Percentiles rank a stretch among this genome's conserved stretches.
Conservation (phyloP, 2,888 invertebrate species). For the Caenorhabditis sp. region DNA sequence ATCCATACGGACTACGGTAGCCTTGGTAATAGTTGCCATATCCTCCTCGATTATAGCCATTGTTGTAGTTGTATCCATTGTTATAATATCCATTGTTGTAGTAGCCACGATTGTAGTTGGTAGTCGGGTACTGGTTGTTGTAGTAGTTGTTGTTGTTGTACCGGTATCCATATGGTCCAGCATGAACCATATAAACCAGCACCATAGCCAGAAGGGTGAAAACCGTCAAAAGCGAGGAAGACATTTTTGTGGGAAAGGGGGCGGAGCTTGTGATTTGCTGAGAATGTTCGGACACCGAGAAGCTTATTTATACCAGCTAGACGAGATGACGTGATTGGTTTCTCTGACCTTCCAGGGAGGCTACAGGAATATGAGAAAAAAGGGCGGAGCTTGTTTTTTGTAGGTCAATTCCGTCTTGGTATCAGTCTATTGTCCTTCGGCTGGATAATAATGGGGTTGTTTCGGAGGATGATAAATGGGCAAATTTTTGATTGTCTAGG, state of each 20-base stretch:
- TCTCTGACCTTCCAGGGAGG: too few species aligned
- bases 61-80: constrained; percentile 14
- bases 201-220: background rate
- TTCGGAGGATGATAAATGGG: background rate
- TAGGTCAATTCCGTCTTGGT: background rate
- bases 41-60: background rate
- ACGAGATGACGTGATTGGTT: too few species aligned
- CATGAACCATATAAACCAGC: background rate
- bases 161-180: constrained; percentile 30
- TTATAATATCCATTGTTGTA: background rate
- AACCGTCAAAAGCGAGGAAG: background rate
- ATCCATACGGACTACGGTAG: background rate
- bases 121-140: background rate
- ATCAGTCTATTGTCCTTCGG: background rate
- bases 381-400: too few species aligned
- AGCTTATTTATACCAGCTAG: constrained; percentile 29
- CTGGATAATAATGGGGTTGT: background rate
- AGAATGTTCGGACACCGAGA: background rate
- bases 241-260: background rate
- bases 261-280: constrained; percentile 1
- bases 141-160: constrained; percentile 21
- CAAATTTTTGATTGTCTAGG: too few species aligned
- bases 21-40: background rate
- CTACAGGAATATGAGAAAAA: too few species aligned
- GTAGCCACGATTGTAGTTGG: background rate